Evolutionary conservation across 2,797 vertebrate species (phyloP).

Genomic region (Sebastiscus tertius): DNA sequence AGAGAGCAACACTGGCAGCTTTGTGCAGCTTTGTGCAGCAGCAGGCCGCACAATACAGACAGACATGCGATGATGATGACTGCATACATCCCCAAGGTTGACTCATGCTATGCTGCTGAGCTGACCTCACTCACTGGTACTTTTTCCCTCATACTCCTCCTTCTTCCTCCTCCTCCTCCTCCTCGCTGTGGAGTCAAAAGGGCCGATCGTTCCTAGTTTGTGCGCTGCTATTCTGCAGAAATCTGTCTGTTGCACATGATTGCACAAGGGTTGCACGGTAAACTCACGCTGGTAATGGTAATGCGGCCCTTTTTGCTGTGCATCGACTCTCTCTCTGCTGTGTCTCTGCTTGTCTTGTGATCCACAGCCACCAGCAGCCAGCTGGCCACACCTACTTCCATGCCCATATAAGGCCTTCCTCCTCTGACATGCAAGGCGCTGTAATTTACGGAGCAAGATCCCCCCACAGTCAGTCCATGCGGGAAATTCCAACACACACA

Average conservation of each 20-base stretch:
- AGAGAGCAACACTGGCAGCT: no score
- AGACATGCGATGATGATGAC: slow-evolving; percentile 75
- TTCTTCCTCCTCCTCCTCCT: no score
- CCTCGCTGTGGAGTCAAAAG: slow-evolving; percentile 54
- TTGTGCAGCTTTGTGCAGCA: slow-evolving; percentile 46
- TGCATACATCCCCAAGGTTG: slow-evolving; percentile 84
- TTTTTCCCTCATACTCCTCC: slow-evolving; percentile 28
- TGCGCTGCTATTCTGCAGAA: slow-evolving; percentile 54
- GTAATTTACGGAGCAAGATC: slow-evolving; percentile 81
- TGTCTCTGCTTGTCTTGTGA: slow-evolving; percentile 80
- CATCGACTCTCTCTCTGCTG: slow-evolving; percentile 42
- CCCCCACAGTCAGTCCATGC: slow-evolving; percentile 71
- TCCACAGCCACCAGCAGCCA: slow-evolving; percentile 48
- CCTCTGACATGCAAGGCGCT: slow-evolving; percentile 72
- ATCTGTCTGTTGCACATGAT: slow-evolving; percentile 71
- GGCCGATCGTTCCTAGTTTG: slow-evolving; percentile 33
- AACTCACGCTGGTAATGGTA: slow-evolving; percentile 38
- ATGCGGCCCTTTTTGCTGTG: slow-evolving; percentile 64
- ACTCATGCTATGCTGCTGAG: slow-evolving; percentile 85
- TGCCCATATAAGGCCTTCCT: slow-evolving; percentile 83
- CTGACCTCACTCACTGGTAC: slow-evolving; percentile 82
- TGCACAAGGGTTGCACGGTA: slow-evolving; percentile 68
- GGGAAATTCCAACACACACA: slow-evolving; percentile 86
- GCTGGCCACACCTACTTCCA: slow-evolving; percentile 83
- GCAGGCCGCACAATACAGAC: slow-evolving; percentile 47